A percentile compares a stretch with the other conserved stretches of the same genome.
phyloP scores from a whole-genome alignment of 2,888 invertebrate species.

The Phymatocera aterrima region DNA sequence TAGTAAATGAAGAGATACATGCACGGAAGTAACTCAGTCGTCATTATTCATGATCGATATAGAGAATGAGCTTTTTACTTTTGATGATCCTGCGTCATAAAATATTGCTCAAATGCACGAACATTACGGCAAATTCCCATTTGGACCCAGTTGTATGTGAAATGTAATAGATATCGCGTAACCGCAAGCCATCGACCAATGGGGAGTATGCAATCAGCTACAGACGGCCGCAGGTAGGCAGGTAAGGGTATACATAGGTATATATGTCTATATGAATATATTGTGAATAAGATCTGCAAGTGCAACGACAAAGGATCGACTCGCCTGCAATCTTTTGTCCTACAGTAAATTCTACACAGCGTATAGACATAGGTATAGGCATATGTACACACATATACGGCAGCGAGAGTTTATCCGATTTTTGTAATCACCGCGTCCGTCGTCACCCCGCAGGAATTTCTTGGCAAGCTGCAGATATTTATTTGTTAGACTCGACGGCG shows the following conservation, averaged over 20 bases:
- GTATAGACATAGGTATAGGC: too few relatives aligned
- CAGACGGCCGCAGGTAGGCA: too few relatives aligned
- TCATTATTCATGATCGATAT: too few relatives aligned
- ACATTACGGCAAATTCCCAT: background rate
- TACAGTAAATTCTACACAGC: conserved; percentile 16
- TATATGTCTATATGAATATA: background rate
- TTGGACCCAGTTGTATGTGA: background rate
- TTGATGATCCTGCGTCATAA: too few relatives aligned
- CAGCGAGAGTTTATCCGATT: conserved; percentile 39
- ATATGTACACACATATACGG: too few relatives aligned
- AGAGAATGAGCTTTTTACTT: background rate
- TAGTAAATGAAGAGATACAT: too few relatives aligned
- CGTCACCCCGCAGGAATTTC: conserved; percentile 38
- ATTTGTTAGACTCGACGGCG: conserved; percentile 8
- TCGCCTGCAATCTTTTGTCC: background rate
- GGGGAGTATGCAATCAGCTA: background rate
- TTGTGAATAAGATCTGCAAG: background rate
- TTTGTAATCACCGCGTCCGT: background rate
- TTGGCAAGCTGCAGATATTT: conserved; percentile 19
- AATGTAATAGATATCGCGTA: background rate
- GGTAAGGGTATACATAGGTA: background rate
- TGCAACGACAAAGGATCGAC: background rate
- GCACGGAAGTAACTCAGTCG: too few relatives aligned
- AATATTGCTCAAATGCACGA: background rate
- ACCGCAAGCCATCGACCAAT: conserved; percentile 19